These are phyloP conservation scores for Ligdia adustata DNA, from an alignment of 2,888 invertebrate genomes.

Conservation along the genomic window DNA sequence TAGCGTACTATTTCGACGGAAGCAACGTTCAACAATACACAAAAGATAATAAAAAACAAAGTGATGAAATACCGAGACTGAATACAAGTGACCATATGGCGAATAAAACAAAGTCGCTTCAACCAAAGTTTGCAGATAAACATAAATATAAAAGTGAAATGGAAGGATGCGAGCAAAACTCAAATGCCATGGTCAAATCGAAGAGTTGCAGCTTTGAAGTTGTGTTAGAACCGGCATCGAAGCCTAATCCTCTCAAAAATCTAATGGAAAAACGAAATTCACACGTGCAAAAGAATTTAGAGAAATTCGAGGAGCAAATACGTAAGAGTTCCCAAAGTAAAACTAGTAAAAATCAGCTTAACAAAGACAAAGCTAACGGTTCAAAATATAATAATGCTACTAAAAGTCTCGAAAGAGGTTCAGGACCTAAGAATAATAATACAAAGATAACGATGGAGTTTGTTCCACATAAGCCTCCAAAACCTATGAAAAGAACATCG, in stretches of 20 bases:
- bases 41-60: slow-evolving; percentile 64
- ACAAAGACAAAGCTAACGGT: slow-evolving; percentile 73
- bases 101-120: slow-evolving; percentile 72
- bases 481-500: slow-evolving; percentile 87
- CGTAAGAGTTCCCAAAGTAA: slow-evolving; percentile 71
- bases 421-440: slow-evolving; percentile 71
- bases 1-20: slow-evolving; percentile 80
- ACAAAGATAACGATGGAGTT: slow-evolving; percentile 81
- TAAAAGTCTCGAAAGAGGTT: slow-evolving; percentile 77
- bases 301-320: slow-evolving; percentile 85
- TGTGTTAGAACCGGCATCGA: slow-evolving; percentile 76
- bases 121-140: slow-evolving; percentile 70
- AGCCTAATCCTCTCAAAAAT: slow-evolving; percentile 75
- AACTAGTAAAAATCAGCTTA: slow-evolving; percentile 67
- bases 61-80: slow-evolving; percentile 85
- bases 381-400: slow-evolving; percentile 71
- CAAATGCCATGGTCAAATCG: slow-evolving; percentile 73
- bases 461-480: slow-evolving; percentile 90
- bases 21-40: slow-evolving; percentile 69
- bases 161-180: slow-evolving; percentile 66
- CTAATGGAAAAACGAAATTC: slow-evolving; percentile 77
- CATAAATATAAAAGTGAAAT: slow-evolving; percentile 73
- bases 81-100: slow-evolving; percentile 83
- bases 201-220: slow-evolving; percentile 82
- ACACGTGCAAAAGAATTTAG: slow-evolving; percentile 83